Percentiles rank a stretch among this genome's conserved stretches.
Conservation (phyloP, 1,140 invertebrate genomes). For the Eurosta solidaginis region DNA sequence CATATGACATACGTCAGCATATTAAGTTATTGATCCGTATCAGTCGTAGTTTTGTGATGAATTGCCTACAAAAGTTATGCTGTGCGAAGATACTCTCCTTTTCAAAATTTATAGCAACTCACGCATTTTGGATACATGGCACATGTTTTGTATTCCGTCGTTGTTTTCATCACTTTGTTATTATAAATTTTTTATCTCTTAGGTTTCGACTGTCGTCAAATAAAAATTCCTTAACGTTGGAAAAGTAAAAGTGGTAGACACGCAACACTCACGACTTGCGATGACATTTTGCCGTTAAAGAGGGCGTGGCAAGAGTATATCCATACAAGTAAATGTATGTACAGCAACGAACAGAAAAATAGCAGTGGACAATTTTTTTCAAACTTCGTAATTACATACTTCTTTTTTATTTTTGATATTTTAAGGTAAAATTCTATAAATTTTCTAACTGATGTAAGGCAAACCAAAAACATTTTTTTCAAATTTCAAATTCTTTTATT, state of each 20-base stretch:
- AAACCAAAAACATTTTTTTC: too few species aligned
- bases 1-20: too few species aligned
- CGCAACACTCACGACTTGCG: not conserved
- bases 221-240: slow-evolving; percentile 24
- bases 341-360: too few species aligned
- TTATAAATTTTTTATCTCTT: not conserved
- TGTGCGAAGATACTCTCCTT: not conserved
- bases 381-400: too few species aligned
- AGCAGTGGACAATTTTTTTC: too few species aligned
- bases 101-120: not conserved
- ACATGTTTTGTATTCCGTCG: not conserved
- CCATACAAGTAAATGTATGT: not conserved
- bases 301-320: not conserved
- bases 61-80: slow-evolving; percentile 7
- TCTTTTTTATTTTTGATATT: too few species aligned
- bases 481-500: too few species aligned
- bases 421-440: too few species aligned
- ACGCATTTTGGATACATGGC: too few species aligned
- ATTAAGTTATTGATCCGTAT: not conserved
- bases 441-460: too few species aligned
- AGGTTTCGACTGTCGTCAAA: slow-evolving; percentile 1
- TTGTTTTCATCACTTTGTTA: not conserved
- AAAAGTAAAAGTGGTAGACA: slow-evolving; percentile 26
- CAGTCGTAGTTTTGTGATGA: not conserved
- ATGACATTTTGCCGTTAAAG: not conserved